Evolutionary conservation across 23 tunicate genomes (phyloP), one percentile per base, ranked within the genome.

Genomic region (Phallusia fumigata): DNA sequence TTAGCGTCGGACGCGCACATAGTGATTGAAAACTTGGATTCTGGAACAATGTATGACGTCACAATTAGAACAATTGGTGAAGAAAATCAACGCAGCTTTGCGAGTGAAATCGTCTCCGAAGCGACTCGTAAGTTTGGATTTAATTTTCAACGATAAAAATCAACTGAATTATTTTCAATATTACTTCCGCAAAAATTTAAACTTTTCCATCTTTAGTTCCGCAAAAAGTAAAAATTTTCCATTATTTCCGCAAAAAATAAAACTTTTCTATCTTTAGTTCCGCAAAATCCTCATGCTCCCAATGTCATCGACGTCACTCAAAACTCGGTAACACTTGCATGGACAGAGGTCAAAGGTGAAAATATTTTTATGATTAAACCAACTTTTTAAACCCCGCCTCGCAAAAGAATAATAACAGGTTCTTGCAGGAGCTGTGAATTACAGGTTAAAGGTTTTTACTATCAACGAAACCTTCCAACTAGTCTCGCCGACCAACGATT

Each of bases 391-490:
- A 40, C 47, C 5, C 10, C 10, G 5, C 10, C 10, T 40, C 10
- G 5, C 10, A 40, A 40, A 3, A 40, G 5, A 40, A 40, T 58
- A 58, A 24, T 13, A 58, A 2, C 12, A 0, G 24, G 64, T 65
- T 10, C 18, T 83, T 83, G 35, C 79, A 83, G 86, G 86, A 30
- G 86, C 86, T 44, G 79, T 65, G 0, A 44, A 53, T 13, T 83
- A 83, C 73, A 52, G 65, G 69, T 5, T 83, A 19, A 16, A 58
- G 13, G 16, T 58, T 1, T 22, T 13, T 2, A 24, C 15, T 58
- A 6, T 21, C 3, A 58, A 58, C 69, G 69, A 58, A 21, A 58
- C 69, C 69, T 6, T 11, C 16, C 11, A 58, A 22, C 69, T 1
- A 58, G 3, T 6, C 3, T 58, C 69, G 3, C 28, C 69, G 15